Evolutionary conservation across 2,797 vertebrate genomes (phyloP), one percentile per base, ranked within the genome.

Genomic region (Pseudocheirus occidentalis): DNA sequence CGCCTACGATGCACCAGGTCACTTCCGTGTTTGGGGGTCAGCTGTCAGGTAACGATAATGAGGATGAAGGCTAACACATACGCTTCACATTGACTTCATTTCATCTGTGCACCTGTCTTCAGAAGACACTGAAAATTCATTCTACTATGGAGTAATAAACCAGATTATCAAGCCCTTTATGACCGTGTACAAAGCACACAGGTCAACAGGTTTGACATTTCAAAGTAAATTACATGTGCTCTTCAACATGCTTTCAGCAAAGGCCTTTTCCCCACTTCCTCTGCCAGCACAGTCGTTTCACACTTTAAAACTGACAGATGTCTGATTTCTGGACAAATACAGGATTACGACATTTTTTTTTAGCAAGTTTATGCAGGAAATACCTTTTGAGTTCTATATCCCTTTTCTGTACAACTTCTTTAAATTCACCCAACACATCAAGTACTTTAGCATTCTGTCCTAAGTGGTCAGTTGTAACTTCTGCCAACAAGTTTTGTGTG

Each of bases 301-400:
- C 7, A 7, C 11, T 87, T 87, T 87, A 27, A 87, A 46, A 21
- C 3, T 87, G 40, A 46, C 21, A 46, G 18, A 46, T 11, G n/a
- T 87, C 21, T 87, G 73, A 50, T 87, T 50, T 87, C 73, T 27
- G 9, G 21, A 87, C 18, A 81, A 81, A 27, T 87, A 40, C 40
- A 46, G n/a, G 10, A 3, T 55, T 34, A 90, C 5, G 0, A n/a
- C 28, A 55, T 90, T 90, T 55, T 90, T 90, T 55, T 90, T 54
- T 54, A 90, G 50, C 50, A 90, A 90, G 28, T 54, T 90, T 53
- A 34, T 73, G 34, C 96, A 87, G 28, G 12, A 92, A 97, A 40
- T 98, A 99, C 99, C 99, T 99, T 31, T 98, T 97, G 62, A 99
- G 98, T 91, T 99, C 98, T 96, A 98, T 55, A 97, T 98, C 98